Evolutionary conservation across 2,797 vertebrate species (phyloP).

Genomic region (Lithobates pipiens): DNA sequence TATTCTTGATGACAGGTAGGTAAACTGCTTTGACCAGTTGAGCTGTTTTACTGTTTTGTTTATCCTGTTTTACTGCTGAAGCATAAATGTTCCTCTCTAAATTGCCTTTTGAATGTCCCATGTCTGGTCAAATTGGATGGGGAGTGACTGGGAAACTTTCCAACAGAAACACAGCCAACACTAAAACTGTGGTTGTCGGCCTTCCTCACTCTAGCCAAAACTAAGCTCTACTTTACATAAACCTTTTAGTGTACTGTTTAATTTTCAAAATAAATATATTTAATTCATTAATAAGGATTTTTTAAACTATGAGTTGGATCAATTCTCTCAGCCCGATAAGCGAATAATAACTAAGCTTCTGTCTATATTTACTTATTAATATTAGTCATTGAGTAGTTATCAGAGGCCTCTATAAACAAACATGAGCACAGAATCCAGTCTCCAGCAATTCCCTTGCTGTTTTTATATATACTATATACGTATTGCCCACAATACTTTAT

Average conservation of each 20-base stretch:
- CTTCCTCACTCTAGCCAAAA: no score
- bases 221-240: not conserved
- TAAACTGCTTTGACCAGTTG: no score
- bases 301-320: slow-evolving; percentile 19
- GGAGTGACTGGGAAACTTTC: no score
- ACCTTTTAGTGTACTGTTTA: not conserved
- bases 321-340: slow-evolving; percentile 44
- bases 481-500: not conserved
- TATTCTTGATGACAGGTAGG: no score
- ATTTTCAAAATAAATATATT: no score
- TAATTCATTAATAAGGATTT: not conserved
- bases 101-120: no score
- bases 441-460: slow-evolving; percentile 6
- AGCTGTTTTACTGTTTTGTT: no score
- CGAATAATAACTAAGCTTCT: slow-evolving; percentile 31
- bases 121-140: no score
- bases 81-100: no score
- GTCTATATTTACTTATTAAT: slow-evolving; percentile 47
- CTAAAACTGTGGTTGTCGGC: not conserved
- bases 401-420: slow-evolving; percentile 53
- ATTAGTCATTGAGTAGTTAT: slow-evolving; percentile 42
- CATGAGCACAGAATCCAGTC: slow-evolving; percentile 39
- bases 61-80: no score
- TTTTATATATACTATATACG: not conserved
- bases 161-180: not conserved